Evolutionary conservation across 2,888 invertebrate genomes (phyloP), one percentile per base, ranked within the genome.

Genomic region (Caenorhabditis zanzibari): DNA sequence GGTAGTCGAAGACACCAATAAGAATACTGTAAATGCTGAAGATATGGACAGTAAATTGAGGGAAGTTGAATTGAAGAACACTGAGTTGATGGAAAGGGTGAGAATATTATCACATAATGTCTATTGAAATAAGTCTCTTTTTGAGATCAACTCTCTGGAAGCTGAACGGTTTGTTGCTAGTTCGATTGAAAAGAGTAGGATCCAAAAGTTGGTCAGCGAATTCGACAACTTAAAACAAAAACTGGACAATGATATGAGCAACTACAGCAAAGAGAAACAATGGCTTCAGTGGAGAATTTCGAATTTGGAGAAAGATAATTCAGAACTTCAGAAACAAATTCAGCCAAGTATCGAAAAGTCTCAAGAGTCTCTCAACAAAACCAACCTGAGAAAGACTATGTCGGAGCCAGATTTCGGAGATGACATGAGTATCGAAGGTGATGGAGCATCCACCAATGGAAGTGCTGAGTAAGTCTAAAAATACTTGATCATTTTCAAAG

Each of bases 211-310:
- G 9, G 90, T 87, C 28, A 82, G 73, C 52, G 91, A 91, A 61
- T 91, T 91, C 58, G 91, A 91, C 68, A 89, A 89, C 32, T 85
- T 91, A 16, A 76, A 88, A 22, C 72, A 79, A 28, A 90, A 91
- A 74, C 75, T 91, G n/a, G 89, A 90, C 52, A 82, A 87, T 63
- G 89, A 89, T 32, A 69, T 76, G 73, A 77, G 47, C 41, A 83
- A 75, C 63, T 90, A 90, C 61, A 89, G 88, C 47, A 82, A 85
- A 24, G 90, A 90, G 59, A 88, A 88, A 74, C 85, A 86, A 44
- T 88, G 88, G 85, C 81, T 90, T 24, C 86, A 89, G 47, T 85
- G 87, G 73, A 73, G 89, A 24, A 88, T 90, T 38, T 68, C 75
- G n/a, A 87, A 88, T 68, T 80, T 90, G 38, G 90, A 90, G 59